Evolutionary conservation across 37 sponge, comb jelly and placozoan genomes (phyloP).

Genomic region (Oopsacas minuta): DNA sequence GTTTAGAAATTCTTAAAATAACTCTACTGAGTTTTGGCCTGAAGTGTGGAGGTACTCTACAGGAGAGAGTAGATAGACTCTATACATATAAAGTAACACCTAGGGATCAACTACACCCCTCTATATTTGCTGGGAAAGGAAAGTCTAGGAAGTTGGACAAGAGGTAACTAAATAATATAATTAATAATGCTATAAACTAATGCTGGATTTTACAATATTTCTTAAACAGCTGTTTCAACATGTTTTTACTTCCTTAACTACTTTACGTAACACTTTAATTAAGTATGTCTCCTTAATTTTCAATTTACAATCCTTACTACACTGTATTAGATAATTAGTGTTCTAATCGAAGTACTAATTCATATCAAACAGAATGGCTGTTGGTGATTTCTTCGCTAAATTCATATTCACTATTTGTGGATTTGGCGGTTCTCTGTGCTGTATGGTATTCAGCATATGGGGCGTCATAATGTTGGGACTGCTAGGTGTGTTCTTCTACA

Average conservation of each 20-base stretch:
- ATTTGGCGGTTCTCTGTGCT: slow-evolving; percentile 43
- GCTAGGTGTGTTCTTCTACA: slow-evolving; percentile 39
- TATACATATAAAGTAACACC: slow-evolving; percentile 47
- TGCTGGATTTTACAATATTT: too few relatives aligned
- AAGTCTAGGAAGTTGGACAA: slow-evolving; percentile 10
- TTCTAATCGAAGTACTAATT: background rate
- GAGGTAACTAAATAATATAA: background rate
- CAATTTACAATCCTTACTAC: too few relatives aligned
- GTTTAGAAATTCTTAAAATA: slow-evolving; percentile 49
- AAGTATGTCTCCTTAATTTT: too few relatives aligned
- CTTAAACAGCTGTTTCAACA: too few relatives aligned
- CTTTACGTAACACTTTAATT: too few relatives aligned
- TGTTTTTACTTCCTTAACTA: too few relatives aligned
- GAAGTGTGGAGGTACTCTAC: slow-evolving; percentile 86
- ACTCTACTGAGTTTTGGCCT: slow-evolving; percentile 49
- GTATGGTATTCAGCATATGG: slow-evolving; percentile 46
- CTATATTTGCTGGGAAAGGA: slow-evolving; percentile 38
- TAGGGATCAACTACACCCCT: slow-evolving; percentile 38
- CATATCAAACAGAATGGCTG: background rate
- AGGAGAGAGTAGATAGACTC: slow-evolving; percentile 56
- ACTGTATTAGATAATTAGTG: too few relatives aligned
- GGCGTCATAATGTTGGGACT: slow-evolving; percentile 47
- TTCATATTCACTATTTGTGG: slow-evolving; percentile 41
- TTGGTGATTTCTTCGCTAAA: slow-evolving; percentile 13
- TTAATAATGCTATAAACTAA: too few relatives aligned